Evolutionary conservation across 2,888 invertebrate genomes (phyloP).

Genomic region (Ophion obscuratus): DNA sequence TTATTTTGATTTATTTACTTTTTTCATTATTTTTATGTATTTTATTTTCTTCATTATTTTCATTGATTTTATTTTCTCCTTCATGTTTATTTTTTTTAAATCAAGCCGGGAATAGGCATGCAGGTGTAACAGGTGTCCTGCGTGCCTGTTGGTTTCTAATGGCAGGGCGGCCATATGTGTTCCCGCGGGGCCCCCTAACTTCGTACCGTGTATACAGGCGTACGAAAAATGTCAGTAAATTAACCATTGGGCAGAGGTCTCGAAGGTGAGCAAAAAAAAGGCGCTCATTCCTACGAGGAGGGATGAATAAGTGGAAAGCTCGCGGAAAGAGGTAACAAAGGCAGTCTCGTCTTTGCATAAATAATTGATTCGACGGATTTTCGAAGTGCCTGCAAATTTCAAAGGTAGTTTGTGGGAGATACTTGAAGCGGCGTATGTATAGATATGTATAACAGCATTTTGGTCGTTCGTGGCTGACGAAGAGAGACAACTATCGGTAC

Average conservation of each 20-base stretch:
- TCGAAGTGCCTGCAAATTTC: constrained; percentile 21
- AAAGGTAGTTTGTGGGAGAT: constrained; percentile 15
- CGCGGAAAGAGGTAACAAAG: constrained; percentile 19
- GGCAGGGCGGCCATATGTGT: constrained; percentile 17
- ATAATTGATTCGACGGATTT: constrained; percentile 22
- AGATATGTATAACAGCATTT: not conserved
- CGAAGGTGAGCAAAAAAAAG: not conserved
- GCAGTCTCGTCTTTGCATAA: constrained; percentile 6
- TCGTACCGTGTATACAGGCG: not conserved
- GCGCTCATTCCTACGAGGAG: not conserved
- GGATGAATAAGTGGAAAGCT: not conserved
- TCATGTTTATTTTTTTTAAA: constrained; percentile 24
- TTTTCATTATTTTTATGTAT: not conserved
- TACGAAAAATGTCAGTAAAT: constrained; percentile 2
- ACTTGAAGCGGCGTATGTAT: not conserved
- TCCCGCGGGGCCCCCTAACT: constrained; percentile 16
- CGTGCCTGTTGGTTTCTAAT: constrained; percentile 32
- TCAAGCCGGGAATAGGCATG: constrained; percentile 18
- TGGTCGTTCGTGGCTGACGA: constrained; percentile 46
- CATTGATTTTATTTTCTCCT: not conserved
- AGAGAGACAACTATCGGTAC: constrained; percentile 25
- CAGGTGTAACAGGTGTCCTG: constrained; percentile 57
- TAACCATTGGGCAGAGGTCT: not conserved
- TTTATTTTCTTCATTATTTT: not conserved
- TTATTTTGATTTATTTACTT: not conserved